Conservation (phyloP, 2,888 invertebrate genomes). For the Coleophora flavipennella region DNA sequence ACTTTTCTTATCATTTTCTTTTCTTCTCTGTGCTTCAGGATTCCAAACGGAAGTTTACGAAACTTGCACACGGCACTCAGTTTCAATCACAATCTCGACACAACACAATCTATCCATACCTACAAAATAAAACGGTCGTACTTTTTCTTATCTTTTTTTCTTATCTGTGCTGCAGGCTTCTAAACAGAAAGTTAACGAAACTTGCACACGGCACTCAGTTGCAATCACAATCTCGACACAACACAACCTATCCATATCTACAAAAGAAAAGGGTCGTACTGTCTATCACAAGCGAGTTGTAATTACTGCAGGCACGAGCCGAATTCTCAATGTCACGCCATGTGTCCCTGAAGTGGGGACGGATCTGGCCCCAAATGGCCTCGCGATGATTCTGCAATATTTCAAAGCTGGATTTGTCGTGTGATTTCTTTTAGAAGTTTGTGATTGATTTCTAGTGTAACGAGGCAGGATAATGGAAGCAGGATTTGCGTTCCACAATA, state of each 20-base stretch:
- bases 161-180: too few species aligned
- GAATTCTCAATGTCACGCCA: slow-evolving; percentile 65
- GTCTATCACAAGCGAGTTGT: slow-evolving; percentile 52
- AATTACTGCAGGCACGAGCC: slow-evolving; percentile 51
- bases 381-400: slow-evolving; percentile 2
- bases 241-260: neutral
- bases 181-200: too few species aligned
- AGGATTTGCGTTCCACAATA: neutral
- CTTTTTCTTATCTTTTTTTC: too few species aligned
- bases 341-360: slow-evolving; percentile 50
- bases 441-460: slow-evolving; percentile 7
- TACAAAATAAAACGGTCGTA: too few species aligned
- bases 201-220: too few species aligned
- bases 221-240: too few species aligned
- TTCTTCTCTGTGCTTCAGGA: too few species aligned
- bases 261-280: slow-evolving; percentile 43
- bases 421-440: slow-evolving; percentile 7
- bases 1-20: too few species aligned
- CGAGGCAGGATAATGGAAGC: neutral
- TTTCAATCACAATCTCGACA: too few species aligned
- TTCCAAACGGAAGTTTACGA: too few species aligned
- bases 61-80: too few species aligned
- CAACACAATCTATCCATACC: too few species aligned
- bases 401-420: slow-evolving; percentile 4
- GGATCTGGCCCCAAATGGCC: slow-evolving; percentile 14